Evolutionary conservation across 1,140 invertebrate species (phyloP).

Genomic region (Phymastichus coffea): DNA sequence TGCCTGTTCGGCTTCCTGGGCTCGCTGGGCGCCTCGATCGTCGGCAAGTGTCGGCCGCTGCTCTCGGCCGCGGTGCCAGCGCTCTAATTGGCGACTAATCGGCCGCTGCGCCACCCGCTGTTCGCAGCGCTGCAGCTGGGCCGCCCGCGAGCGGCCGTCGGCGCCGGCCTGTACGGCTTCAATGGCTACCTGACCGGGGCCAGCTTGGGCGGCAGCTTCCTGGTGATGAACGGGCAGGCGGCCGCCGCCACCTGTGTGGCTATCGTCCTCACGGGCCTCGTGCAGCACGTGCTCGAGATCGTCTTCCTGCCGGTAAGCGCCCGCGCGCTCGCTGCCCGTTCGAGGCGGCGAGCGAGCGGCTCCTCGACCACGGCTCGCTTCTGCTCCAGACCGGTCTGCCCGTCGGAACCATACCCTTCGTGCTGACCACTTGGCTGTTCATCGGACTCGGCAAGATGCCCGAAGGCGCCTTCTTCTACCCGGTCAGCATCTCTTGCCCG

Average conservation of each 20-base stretch:
- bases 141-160: constrained; percentile 39
- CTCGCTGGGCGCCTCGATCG: constrained; percentile 44
- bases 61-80: background rate
- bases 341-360: too few species aligned
- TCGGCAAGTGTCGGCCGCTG: constrained; percentile 39
- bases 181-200: constrained; percentile 50
- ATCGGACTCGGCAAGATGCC: constrained; percentile 39
- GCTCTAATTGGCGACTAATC: background rate
- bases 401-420: constrained; percentile 50
- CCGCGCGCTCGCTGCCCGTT: too few species aligned
- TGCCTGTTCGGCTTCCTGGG: constrained; percentile 49
- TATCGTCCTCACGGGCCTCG: constrained; percentile 44
- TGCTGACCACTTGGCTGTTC: constrained; percentile 48
- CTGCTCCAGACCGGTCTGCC: constrained; percentile 47
- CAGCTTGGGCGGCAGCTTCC: constrained; percentile 49
- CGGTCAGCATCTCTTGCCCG: constrained; percentile 41
- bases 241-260: constrained; percentile 43
- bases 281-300: constrained; percentile 43
- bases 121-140: constrained; percentile 42
- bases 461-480: constrained; percentile 34
- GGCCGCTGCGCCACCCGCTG: too few species aligned
- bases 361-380: too few species aligned
- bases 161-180: constrained; percentile 52
- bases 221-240: constrained; percentile 48
- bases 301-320: constrained; percentile 35